These are phyloP conservation scores for Amphipoea lucens DNA, from an alignment of 2,888 invertebrate species.

Conservation along the genomic window DNA sequence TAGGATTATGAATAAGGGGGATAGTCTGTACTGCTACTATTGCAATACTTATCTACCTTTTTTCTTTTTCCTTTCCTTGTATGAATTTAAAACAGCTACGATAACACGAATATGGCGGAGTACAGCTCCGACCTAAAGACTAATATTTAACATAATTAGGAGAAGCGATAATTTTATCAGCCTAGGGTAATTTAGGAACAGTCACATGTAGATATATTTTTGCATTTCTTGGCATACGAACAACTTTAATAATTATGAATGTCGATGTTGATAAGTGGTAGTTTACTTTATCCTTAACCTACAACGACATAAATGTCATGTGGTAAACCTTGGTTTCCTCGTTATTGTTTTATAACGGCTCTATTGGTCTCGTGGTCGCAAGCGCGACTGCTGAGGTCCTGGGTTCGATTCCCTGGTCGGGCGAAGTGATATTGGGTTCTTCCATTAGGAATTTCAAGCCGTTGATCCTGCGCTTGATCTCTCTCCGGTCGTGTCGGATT, in stretches of 20 bases:
- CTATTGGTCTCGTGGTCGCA: background rate
- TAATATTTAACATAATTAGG: too few relatives aligned
- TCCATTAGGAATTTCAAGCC: too few relatives aligned
- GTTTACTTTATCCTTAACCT: conserved; percentile 2
- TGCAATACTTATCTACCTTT: background rate
- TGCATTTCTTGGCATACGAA: conserved; percentile 6
- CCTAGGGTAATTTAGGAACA: background rate
- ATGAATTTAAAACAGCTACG: conserved; percentile 14
- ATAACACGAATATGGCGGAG: background rate
- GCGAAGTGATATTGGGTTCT: too few relatives aligned
- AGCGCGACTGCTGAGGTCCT: background rate
- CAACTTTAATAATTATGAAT: background rate
- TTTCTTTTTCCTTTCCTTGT: background rate
- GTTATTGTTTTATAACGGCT: background rate
- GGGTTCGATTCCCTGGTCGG: too few relatives aligned
- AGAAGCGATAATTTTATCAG: too few relatives aligned
- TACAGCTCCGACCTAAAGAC: too few relatives aligned
- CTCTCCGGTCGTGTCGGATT: background rate
- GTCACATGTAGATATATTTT: background rate
- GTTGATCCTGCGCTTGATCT: background rate
- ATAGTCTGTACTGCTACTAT: background rate
- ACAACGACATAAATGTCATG: too few relatives aligned
- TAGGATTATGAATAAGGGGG: too few relatives aligned
- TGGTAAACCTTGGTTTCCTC: background rate
- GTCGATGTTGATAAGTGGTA: background rate